Percentiles rank a stretch among this genome's conserved stretches.
phyloP scores from a whole-genome alignment of 2,888 invertebrate genomes.

The Pseudococcus jackbeardsleyi region DNA sequence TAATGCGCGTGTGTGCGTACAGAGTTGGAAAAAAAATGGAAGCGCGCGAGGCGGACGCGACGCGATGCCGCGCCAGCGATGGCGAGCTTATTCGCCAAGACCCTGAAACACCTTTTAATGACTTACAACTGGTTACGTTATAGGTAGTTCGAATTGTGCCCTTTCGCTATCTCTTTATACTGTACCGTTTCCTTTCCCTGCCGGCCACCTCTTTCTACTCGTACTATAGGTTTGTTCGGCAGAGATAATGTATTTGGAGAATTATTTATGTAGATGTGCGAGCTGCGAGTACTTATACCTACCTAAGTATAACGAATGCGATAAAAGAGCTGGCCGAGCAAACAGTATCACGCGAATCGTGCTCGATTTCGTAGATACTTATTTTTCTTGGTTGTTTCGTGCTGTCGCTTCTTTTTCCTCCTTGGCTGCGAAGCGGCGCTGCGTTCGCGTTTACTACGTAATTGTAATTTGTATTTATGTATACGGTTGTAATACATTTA shows the following conservation, averaged over 20 bases:
- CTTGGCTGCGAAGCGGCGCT: too few species aligned
- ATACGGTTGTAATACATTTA: not conserved
- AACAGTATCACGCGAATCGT: constrained; percentile 7
- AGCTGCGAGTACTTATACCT: not conserved
- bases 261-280: not conserved
- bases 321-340: not conserved
- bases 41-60: not conserved
- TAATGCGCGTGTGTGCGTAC: not conserved
- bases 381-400: not conserved
- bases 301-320: not conserved
- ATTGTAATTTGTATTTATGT: not conserved
- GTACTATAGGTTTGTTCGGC: not conserved
- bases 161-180: not conserved
- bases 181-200: too few species aligned
- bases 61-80: not conserved
- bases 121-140: not conserved
- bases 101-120: not conserved
- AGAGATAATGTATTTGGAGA: not conserved
- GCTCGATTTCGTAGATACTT: not conserved
- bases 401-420: not conserved
- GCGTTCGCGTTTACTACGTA: not conserved
- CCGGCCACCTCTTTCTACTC: not conserved
- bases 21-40: not conserved
- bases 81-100: not conserved
- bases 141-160: not conserved